phyloP scores from a whole-genome alignment of 1,140 invertebrate species.

The Harpegnathos saltator region DNA sequence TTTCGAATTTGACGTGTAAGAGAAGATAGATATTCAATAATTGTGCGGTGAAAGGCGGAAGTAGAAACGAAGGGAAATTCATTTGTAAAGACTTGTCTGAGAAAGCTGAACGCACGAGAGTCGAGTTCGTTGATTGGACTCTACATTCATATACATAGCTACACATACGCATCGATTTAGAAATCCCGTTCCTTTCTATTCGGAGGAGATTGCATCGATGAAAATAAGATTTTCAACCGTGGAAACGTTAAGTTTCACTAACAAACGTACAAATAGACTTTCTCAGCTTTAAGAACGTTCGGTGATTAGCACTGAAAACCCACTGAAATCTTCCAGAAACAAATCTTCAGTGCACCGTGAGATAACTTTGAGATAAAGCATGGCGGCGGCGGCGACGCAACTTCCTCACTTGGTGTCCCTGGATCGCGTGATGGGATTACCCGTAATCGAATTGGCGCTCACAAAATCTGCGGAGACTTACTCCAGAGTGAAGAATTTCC shows the following conservation, averaged over 20 bases:
- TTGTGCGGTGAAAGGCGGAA: not conserved
- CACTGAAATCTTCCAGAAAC: not conserved
- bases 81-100: not conserved
- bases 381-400: conserved; percentile 70
- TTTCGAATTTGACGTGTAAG: not conserved
- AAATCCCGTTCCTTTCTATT: not conserved
- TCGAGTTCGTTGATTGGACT: not conserved
- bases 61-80: not conserved
- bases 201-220: not conserved
- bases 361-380: conserved; percentile 43
- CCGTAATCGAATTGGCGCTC: conserved; percentile 86
- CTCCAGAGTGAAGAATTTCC: conserved; percentile 86
- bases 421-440: conserved; percentile 86
- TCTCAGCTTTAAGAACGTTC: not conserved
- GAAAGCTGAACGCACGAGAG: not conserved
- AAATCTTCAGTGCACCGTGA: not conserved
- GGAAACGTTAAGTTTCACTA: not conserved
- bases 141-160: too few relatives aligned
- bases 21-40: too few relatives aligned
- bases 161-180: not conserved
- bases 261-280: not conserved
- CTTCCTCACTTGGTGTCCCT: conserved; percentile 87
- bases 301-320: too few relatives aligned
- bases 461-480: conserved; percentile 87
- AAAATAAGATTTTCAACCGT: not conserved